Conservation (phyloP, 2,797 vertebrate genomes). For the Netta rufina region DNA sequence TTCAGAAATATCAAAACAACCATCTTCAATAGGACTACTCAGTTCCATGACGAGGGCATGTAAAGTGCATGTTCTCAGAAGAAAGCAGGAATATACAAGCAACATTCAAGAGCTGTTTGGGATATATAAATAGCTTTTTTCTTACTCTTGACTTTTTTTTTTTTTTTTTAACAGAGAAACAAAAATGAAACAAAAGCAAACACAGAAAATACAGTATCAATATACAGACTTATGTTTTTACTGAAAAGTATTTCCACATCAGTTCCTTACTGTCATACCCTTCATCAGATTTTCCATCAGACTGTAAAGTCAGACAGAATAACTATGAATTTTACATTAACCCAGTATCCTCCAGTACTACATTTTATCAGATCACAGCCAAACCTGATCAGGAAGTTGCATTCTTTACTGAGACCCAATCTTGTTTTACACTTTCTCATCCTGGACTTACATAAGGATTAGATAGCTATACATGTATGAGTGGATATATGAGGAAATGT, state of each 20-base stretch:
- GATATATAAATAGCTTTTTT: neutral
- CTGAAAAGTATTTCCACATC: neutral
- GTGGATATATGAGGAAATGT: neutral
- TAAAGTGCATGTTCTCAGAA: neutral
- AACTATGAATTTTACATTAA: constrained; percentile 43
- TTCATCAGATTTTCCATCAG: constrained; percentile 18
- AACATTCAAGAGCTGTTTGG: neutral
- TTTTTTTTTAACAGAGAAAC: neutral
- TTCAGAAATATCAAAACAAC: neutral
- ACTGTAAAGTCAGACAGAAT: neutral
- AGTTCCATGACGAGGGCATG: neutral
- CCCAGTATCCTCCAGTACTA: neutral
- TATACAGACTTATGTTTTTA: neutral
- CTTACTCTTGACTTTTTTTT: rapidly evolving
- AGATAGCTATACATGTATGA: neutral
- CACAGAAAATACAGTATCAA: neutral
- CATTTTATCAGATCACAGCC: neutral
- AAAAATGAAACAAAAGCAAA: neutral
- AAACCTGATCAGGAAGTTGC: constrained; percentile 12
- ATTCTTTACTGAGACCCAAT: neutral
- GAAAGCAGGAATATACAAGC: neutral
- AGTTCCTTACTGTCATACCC: neutral
- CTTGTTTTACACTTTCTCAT: neutral
- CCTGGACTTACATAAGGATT: neutral
- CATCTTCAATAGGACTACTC: neutral